Conservation (phyloP, 2,113 vertebrate genomes). For the Syngnathus scovelli region DNA sequence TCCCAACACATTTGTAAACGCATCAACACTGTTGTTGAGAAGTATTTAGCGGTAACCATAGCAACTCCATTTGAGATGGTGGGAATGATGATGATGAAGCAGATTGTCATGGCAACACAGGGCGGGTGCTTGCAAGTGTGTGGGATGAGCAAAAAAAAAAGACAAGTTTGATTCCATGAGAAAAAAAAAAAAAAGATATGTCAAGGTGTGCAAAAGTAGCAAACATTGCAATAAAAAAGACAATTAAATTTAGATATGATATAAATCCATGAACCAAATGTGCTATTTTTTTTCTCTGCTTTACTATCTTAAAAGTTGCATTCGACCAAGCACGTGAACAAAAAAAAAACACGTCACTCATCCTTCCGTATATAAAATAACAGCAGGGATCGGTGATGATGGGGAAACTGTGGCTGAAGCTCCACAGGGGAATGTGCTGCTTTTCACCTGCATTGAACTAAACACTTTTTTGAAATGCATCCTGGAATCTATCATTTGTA, state of each 20-base stretch:
- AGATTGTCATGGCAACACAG: constrained; percentile 71
- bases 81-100: constrained; percentile 25
- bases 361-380: neutral
- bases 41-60: constrained; percentile 25
- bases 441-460: neutral
- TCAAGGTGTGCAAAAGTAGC: neutral
- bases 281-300: neutral
- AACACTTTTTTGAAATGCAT: neutral
- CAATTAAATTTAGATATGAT: neutral
- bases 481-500: neutral
- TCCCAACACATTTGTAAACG: constrained; percentile 16
- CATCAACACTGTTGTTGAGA: constrained; percentile 27
- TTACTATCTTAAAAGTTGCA: neutral
- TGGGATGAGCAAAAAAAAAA: neutral
- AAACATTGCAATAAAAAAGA: neutral
- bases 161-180: neutral
- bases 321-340: neutral
- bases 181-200: neutral
- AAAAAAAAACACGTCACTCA: neutral
- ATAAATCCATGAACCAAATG: neutral
- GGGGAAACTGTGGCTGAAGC: constrained; percentile 1
- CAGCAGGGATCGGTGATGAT: constrained; percentile 6
- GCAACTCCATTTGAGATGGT: constrained; percentile 28
- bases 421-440: neutral
- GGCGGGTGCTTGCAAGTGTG: constrained; percentile 25